Evolutionary conservation across 2,113 vertebrate species (phyloP), one percentile per base, ranked within the genome.

Genomic region (Uria aalge): DNA sequence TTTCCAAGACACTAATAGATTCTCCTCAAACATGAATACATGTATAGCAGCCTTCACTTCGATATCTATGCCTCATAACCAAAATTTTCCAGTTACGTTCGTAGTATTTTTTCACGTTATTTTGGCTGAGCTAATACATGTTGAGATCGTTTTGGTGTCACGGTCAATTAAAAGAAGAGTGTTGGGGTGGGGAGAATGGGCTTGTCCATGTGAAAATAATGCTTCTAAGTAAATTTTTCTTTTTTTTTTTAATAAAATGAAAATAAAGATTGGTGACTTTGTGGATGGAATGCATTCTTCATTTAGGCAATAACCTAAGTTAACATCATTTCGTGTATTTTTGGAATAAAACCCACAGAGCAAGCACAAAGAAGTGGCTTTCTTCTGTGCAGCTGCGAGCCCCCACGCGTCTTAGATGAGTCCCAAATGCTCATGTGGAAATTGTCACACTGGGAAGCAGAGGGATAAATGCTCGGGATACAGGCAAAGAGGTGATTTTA

Each of bases 341-440:
- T 76, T 40, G 11, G 14, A 68, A 84, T 55, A 86, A 90, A 63
- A 23, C 22, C 19, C n/a, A 20, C 0, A 74, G 73, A 87, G 63
- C 15, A 73, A 56, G 24, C 48, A 83, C 52, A 59, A 80, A 91
- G 32, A 69, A 71, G 36, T 30, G 23, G 19, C 38, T 90, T 87
- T 66, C 36, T 89, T 75, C 69, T 50, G 36, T 52, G 60, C 34
- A 56, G 36, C 76, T 59, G 41, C 38, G 80, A 78, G 50, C 76
- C 77, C 7, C 18, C 15, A 11, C 2, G 4, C 3, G 20, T 48
- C 27, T 73, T 26, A 29, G 34, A 8, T 15, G 32, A 74, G 9
- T 12, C 85, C 21, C 29, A 41, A 60, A 66, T 32, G 38, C 45
- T 66, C 0, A 0, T 1, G 0, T 62, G 38, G 79, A 55, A 88